Evolutionary conservation across 2,797 vertebrate genomes (phyloP).

Genomic region (Gymnoscopelus braueri): DNA sequence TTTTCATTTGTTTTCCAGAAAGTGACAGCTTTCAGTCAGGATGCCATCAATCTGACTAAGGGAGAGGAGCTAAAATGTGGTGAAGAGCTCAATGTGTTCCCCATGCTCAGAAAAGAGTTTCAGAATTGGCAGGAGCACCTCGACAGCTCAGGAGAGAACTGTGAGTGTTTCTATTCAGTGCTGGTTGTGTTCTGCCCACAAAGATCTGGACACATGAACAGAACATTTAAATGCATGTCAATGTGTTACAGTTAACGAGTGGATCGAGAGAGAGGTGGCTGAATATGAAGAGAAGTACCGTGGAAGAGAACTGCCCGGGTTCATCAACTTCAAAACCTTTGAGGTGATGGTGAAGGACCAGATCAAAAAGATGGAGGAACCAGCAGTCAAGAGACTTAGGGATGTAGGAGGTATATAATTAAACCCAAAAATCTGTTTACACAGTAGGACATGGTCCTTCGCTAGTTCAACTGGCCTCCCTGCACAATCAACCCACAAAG

Average conservation of each 20-base stretch:
- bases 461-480: not conserved
- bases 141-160: conserved; percentile 45
- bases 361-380: conserved; percentile 81
- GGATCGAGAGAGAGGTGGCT: conserved; percentile 45
- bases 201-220: not conserved
- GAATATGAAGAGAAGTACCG: conserved; percentile 81
- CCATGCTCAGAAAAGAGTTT: conserved; percentile 71
- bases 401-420: conserved; percentile 67
- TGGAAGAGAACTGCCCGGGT: conserved; percentile 87
- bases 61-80: conserved; percentile 78
- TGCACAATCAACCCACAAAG: too few relatives aligned
- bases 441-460: not conserved
- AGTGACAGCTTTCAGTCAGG: conserved; percentile 76
- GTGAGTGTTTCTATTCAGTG: conserved; percentile 47
- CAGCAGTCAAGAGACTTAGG: conserved; percentile 80
- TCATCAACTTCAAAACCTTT: conserved; percentile 87
- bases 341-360: conserved; percentile 84
- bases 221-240: not conserved
- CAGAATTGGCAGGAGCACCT: conserved; percentile 64
- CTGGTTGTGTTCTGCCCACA: not conserved
- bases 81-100: conserved; percentile 68
- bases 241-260: conserved; percentile 68
- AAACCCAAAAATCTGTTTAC: too few relatives aligned
- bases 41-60: conserved; percentile 65
- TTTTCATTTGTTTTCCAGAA: conserved; percentile 56